Base-by-base conservation (phyloP, 2,888 invertebrate genomes). In the Xestia ashworthii region DNA sequence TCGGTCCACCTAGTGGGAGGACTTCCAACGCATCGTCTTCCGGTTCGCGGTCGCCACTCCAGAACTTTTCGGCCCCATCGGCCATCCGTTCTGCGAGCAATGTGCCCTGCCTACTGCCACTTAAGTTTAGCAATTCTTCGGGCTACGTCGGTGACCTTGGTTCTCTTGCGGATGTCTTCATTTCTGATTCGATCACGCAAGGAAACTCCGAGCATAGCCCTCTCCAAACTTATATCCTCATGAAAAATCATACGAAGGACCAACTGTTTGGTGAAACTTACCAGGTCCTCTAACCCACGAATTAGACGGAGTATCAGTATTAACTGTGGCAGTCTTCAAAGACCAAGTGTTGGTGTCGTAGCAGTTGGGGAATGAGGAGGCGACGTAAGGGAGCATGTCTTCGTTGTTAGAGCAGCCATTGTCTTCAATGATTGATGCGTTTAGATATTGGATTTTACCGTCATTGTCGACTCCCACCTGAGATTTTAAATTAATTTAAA, bases 241-340 rank as follows among this genome's bases (percentile, higher is more conserved):
- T 25, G 19, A 46, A 46, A 9, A 48, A 58, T 3, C n/a, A 46
- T n/a, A 32, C 22, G 8, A 55, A 25, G 3, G 1, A 14, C 11
- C 41, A 58, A 48, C 44, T 6, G 0, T 14, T n/a, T 60, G 5
- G 25, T 60, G 3, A 25, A 41, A 48, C 74, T 73, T 62, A 97
- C 98, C 98, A 85, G 98, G 98, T 6, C 98, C 97, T 89, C 98
- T 95, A 81, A 97, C 97, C 74, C 97, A 98, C 0, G 98, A 98
- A 84, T 98, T 98, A 0, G 97, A 95, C 0, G 98, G 97, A 0
- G 97, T 93, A 89, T 98, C 98, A 0, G 98, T 98, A 32, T 96
- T 91, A 0, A 97, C 97, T 58, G 90, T 84, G 0, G 93, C 95
- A 4, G 82, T 82, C 67, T 82, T 82, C 32, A 82, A 25, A 4